Percentiles rank a stretch among this genome's conserved stretches.
These are phyloP conservation scores for Mamestra configurata DNA, from an alignment of 1,140 invertebrate genomes.

Conservation along the genomic window DNA sequence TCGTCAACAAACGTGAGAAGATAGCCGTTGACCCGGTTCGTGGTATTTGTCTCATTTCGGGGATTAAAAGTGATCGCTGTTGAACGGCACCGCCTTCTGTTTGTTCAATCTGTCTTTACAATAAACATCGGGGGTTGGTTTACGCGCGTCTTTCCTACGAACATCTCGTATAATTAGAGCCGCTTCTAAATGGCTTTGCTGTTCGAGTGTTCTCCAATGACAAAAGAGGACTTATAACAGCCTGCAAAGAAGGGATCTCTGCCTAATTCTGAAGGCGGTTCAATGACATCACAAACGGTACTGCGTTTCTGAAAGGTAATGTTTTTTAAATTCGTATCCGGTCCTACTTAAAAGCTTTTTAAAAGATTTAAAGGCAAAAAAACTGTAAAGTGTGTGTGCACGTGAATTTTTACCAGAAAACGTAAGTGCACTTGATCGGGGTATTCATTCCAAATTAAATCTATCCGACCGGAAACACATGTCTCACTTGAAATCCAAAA, in stretches of 20 bases:
- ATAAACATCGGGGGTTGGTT: slow-evolving; percentile 81
- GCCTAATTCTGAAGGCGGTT: slow-evolving; percentile 74
- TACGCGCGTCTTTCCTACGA: slow-evolving; percentile 60
- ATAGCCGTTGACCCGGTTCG: slow-evolving; percentile 85
- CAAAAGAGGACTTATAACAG: slow-evolving; percentile 75
- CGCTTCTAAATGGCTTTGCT: slow-evolving; percentile 70
- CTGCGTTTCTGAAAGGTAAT: slow-evolving; percentile 62
- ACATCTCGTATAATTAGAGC: slow-evolving; percentile 81
- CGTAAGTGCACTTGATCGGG: slow-evolving; percentile 26
- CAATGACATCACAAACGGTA: slow-evolving; percentile 70
- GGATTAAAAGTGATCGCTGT: slow-evolving; percentile 83
- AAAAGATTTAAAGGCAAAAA: slow-evolving; percentile 59
- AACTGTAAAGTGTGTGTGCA: slow-evolving; percentile 50
- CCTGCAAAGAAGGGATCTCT: slow-evolving; percentile 68
- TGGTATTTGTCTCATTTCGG: slow-evolving; percentile 85
- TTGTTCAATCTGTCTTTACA: slow-evolving; percentile 80
- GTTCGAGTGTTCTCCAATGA: slow-evolving; percentile 80
- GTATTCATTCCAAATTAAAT: slow-evolving; percentile 31
- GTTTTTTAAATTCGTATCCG: slow-evolving; percentile 76
- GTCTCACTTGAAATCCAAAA: slow-evolving; percentile 13
- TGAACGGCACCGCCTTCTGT: slow-evolving; percentile 78
- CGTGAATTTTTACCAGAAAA: slow-evolving; percentile 57
- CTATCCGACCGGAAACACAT: slow-evolving; percentile 27
- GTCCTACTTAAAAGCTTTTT: slow-evolving; percentile 65
- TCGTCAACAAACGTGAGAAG: slow-evolving; percentile 87